Evolutionary conservation across 2,113 vertebrate genomes (phyloP), one percentile per base, ranked within the genome.

Genomic region (Sinocyclocheilus anshuiensis): DNA sequence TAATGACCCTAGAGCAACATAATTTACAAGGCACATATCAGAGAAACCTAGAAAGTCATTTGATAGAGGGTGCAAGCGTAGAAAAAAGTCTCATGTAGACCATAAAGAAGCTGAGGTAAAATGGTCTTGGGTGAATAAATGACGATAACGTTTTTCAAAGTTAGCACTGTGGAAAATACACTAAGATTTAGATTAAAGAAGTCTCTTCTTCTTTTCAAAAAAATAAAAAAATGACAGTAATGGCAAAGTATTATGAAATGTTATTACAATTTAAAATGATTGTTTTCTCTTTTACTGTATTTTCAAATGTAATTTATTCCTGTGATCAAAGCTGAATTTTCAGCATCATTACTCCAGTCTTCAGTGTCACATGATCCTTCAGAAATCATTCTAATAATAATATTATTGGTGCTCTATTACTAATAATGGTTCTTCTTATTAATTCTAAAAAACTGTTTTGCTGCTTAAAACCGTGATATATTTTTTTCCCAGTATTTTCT

Each of bases 1-100:
- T 57, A 39, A 39, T 53, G 9, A 33, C 65, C 29, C 69, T 24
- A 6, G 11, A 50, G 48, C 48, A 18, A 36, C 18, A 50, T 71
- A 9, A 77, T 81, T 84, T 86, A 79, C 59, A 45, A 20, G 81
- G 69, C 45, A 71, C 61, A n/a, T 20, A 5, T 77, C 29, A 76
- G 39, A 65, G 42, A 82, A 20, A 2, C 24, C 71, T 50, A 45
- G 24, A 53, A 18, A 48, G n/a, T 53, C 45, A 69, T 82, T 50
- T 69, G 24, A 71, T 82, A 29, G 8, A 71, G 63, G 57, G 18
- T 33, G 80, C 33, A 15, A 29, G n/a, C 42, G 4, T 33, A 6
- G 26, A 20, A 42, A 29, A 71, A 48, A 11, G 7, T 9, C 16
- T 55, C n/a, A 67, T 15, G 8, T 6, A 29, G 13, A 67, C 26